These are phyloP conservation scores for Hoplostethus atlanticus DNA, from an alignment of 2,797 vertebrate genomes.

Conservation along the genomic window DNA sequence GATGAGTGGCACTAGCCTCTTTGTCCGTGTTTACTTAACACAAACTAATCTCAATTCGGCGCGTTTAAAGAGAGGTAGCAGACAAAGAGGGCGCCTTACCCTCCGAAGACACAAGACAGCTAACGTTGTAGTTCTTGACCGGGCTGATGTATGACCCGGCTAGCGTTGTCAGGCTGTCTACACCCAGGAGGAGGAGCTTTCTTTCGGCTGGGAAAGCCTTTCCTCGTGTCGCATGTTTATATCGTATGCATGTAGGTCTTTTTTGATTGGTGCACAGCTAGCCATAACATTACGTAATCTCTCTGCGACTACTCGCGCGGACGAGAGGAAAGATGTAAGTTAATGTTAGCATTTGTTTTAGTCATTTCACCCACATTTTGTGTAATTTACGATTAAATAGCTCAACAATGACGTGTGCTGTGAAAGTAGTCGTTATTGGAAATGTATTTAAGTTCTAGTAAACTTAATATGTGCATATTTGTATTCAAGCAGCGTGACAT, in stretches of 20 bases:
- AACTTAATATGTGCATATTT: background rate
- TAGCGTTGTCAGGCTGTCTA: no score
- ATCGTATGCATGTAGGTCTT: accelerated
- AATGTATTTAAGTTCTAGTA: no score
- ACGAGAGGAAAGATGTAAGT: conserved; percentile 61
- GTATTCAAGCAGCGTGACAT: background rate
- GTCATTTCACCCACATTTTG: accelerated
- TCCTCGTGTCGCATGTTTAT: accelerated
- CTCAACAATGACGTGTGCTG: accelerated
- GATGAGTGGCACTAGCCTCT: no score
- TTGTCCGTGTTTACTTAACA: background rate
- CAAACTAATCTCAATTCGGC: no score
- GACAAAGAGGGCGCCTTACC: no score
- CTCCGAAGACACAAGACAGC: no score
- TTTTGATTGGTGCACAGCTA: background rate
- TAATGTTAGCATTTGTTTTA: accelerated
- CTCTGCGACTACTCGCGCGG: conserved; percentile 14
- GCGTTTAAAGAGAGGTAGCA: no score
- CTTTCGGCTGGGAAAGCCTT: no score
- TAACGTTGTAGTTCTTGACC: no score
- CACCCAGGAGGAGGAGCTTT: no score
- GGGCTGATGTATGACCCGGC: no score
- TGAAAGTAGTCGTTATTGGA: no score
- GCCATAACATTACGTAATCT: conserved; percentile 18
- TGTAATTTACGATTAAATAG: background rate